Evolutionary conservation across 2,797 vertebrate species (phyloP).

Genomic region (Molossus molossus): DNA sequence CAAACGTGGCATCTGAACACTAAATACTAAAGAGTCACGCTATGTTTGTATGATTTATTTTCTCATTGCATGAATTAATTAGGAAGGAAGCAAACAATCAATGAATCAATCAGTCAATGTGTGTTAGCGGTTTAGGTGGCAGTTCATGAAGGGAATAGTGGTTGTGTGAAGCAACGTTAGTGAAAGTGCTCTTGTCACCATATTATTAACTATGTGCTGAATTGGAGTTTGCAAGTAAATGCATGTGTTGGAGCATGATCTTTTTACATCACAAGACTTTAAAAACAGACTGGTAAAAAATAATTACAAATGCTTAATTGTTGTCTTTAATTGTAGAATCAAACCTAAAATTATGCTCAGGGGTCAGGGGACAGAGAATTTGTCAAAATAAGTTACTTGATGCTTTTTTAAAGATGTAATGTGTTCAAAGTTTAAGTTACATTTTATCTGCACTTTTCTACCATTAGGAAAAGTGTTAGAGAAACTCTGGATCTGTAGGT

Average conservation of each 20-base stretch:
- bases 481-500: background rate
- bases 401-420: slow-evolving; percentile 37
- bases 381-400: slow-evolving; percentile 32
- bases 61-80: background rate
- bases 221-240: slow-evolving; percentile 21
- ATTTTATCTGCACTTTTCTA: slow-evolving; percentile 27
- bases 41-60: slow-evolving; percentile 17
- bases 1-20: background rate
- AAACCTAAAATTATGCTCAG: slow-evolving; percentile 4
- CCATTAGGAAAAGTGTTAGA: background rate
- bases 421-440: background rate
- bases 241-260: background rate
- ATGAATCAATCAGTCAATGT: background rate
- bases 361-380: background rate
- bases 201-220: slow-evolving; percentile 3
- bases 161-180: background rate
- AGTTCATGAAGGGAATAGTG: background rate
- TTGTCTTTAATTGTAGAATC: slow-evolving; percentile 29
- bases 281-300: background rate
- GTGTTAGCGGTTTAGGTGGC: slow-evolving; percentile 22
- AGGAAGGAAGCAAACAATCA: background rate
- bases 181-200: background rate
- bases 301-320: background rate
- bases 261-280: background rate
- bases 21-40: background rate